These are phyloP conservation scores for Platycnemis pennipes DNA, from an alignment of 2,888 invertebrate species.

Conservation along the genomic window DNA sequence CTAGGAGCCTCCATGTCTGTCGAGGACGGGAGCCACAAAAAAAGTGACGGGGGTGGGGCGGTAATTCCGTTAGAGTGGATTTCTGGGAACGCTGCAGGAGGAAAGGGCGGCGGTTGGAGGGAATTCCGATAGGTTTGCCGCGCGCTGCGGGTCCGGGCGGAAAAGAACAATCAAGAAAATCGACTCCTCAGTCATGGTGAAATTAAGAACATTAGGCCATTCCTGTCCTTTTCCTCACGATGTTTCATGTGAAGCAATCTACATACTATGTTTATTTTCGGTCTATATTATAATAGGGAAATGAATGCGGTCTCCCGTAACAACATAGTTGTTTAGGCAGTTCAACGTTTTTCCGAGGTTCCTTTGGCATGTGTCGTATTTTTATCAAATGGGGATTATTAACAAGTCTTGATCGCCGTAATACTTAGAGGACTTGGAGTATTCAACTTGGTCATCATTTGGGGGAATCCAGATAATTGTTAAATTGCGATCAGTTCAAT, in stretches of 20 bases:
- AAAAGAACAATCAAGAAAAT: slow-evolving; percentile 56
- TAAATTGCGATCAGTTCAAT: too few species aligned
- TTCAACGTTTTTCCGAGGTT: too few species aligned
- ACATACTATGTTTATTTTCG: background rate
- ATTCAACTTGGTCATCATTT: too few species aligned
- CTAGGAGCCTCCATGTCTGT: slow-evolving; percentile 13
- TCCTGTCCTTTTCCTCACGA: background rate
- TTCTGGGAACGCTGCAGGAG: slow-evolving; percentile 65
- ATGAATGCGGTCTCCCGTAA: background rate
- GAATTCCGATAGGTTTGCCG: slow-evolving; percentile 54
- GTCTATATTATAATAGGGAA: background rate
- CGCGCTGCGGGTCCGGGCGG: slow-evolving; percentile 25
- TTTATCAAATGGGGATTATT: too few species aligned
- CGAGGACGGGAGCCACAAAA: slow-evolving; percentile 3
- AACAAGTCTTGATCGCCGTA: too few species aligned
- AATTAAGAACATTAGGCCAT: background rate
- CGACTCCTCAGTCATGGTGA: slow-evolving; percentile 53
- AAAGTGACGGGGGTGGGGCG: slow-evolving; percentile 17
- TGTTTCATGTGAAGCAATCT: background rate
- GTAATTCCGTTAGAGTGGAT: slow-evolving; percentile 56
- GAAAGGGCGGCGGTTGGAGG: slow-evolving; percentile 38
- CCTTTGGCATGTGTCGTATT: too few species aligned
- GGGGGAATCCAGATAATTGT: too few species aligned
- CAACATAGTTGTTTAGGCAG: too few species aligned
- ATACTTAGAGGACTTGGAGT: too few species aligned